phyloP scores from a whole-genome alignment of 2,888 invertebrate genomes.

The Melanostoma scalare region DNA sequence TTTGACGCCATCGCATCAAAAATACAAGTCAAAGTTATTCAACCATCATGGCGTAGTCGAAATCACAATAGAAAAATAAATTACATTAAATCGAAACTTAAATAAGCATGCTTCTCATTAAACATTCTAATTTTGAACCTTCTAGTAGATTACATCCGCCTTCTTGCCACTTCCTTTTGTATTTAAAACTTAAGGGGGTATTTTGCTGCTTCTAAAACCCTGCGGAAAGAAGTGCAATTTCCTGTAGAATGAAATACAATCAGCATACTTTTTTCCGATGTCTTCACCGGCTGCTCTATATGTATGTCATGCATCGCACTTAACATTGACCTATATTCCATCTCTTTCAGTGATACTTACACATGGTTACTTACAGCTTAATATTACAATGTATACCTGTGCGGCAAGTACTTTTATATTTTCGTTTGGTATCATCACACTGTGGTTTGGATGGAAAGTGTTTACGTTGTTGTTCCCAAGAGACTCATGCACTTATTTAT shows the following conservation, averaged over 20 bases:
- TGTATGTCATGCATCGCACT: conserved; percentile 8
- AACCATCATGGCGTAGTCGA: background rate
- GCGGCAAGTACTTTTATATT: no score
- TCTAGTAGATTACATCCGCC: background rate
- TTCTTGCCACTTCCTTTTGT: background rate
- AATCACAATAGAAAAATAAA: conserved; percentile 7
- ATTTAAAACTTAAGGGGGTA: background rate
- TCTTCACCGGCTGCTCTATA: background rate
- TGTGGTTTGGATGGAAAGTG: no score
- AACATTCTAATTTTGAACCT: background rate
- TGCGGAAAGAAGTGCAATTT: conserved; percentile 33
- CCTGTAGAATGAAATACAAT: conserved; percentile 31
- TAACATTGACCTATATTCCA: conserved; percentile 65
- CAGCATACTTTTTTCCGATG: background rate
- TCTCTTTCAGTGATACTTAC: conserved; percentile 9
- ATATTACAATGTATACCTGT: background rate
- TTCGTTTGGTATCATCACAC: no score
- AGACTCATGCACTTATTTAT: no score
- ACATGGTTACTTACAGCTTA: conserved; percentile 1
- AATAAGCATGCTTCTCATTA: background rate
- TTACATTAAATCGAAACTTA: background rate
- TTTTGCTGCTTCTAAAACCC: background rate
- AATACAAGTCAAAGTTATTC: background rate
- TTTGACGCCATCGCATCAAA: no score
- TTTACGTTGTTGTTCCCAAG: no score